Evolutionary conservation across 2,888 invertebrate genomes (phyloP).

Genomic region (Caenorhabditis macrosperma): DNA sequence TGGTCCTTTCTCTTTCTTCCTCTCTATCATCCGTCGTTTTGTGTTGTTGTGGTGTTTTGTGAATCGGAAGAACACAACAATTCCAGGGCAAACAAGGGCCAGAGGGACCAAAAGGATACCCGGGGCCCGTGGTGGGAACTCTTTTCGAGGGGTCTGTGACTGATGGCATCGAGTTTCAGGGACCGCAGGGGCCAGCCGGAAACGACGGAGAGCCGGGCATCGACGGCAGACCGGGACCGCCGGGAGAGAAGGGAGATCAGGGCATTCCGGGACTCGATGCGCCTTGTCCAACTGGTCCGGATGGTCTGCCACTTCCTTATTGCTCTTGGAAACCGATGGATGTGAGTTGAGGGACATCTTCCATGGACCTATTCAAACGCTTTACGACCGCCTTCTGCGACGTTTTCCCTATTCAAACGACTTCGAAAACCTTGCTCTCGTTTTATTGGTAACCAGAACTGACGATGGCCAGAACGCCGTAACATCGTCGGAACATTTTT

Average conservation of each 20-base stretch:
- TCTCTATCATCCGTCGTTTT: constrained; percentile 4
- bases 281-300: constrained; percentile 96
- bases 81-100: constrained; percentile 74
- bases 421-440: no score
- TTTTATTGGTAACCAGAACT: no score
- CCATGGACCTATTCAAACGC: neutral
- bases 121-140: constrained; percentile 67
- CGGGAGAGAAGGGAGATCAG: constrained; percentile 75
- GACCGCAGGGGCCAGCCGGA: constrained; percentile 72
- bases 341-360: constrained; percentile 69
- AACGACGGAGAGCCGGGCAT: constrained; percentile 69
- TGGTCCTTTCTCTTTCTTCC: constrained; percentile 28
- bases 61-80: constrained; percentile 21
- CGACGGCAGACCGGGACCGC: constrained; percentile 68
- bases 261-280: constrained; percentile 98
- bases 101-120: constrained; percentile 73
- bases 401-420: no score
- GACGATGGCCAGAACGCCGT: no score
- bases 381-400: neutral
- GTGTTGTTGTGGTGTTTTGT: constrained; percentile 45
- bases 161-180: constrained; percentile 55
- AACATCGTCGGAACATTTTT: no score
- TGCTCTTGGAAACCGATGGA: constrained; percentile 83
- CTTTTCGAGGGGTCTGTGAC: neutral
- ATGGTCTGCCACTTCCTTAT: constrained; percentile 95